These are phyloP conservation scores for Cairina moschata DNA, from an alignment of 2,113 vertebrate genomes.

Conservation along the genomic window DNA sequence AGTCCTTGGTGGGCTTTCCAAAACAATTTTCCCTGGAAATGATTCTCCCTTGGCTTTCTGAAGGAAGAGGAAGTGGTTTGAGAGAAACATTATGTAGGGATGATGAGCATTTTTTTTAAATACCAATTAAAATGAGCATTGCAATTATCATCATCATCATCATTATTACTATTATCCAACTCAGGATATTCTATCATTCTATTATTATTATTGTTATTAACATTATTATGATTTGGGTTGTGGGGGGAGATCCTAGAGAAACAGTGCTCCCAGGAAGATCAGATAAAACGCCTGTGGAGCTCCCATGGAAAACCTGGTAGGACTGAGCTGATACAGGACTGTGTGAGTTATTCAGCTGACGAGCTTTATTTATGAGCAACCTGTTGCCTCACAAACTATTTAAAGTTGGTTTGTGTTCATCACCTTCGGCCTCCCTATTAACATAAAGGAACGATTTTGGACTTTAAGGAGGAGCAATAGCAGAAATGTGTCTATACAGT, in stretches of 20 bases:
- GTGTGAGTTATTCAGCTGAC: background rate
- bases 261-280: background rate
- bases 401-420: background rate
- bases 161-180: no score
- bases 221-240: no score
- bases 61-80: background rate
- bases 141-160: no score
- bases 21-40: background rate
- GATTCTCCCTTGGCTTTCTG: background rate
- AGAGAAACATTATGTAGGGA: background rate
- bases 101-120: background rate
- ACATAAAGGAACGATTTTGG: background rate
- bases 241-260: background rate
- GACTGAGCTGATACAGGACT: background rate
- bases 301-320: rapidly evolving
- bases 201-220: no score
- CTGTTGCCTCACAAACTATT: background rate
- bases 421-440: background rate
- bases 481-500: background rate
- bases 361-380: background rate
- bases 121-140: background rate
- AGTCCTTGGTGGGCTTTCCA: background rate
- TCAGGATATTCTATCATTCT: no score
- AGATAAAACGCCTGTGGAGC: background rate
- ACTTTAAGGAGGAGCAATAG: background rate